These are phyloP conservation scores for Ceratosolen fusciceps DNA, from an alignment of 1,140 invertebrate species.

Conservation along the genomic window DNA sequence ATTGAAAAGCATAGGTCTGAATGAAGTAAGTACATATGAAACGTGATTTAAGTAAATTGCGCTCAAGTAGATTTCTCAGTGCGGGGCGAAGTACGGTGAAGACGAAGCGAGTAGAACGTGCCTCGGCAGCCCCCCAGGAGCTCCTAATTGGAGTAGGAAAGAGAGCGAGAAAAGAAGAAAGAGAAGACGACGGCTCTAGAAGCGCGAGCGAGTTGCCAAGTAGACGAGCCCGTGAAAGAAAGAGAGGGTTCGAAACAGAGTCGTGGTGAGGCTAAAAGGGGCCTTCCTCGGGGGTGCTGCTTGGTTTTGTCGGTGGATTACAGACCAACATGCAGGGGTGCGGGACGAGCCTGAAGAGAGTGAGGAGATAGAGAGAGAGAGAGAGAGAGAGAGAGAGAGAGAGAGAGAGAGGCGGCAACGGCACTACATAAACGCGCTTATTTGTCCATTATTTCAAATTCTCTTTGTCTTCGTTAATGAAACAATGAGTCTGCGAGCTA, in stretches of 20 bases:
- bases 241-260: background rate
- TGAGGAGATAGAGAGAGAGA: background rate
- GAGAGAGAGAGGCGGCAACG: slow-evolving; percentile 51
- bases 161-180: slow-evolving; percentile 34
- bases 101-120: slow-evolving; percentile 59
- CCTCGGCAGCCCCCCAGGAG: slow-evolving; percentile 63
- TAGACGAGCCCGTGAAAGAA: background rate
- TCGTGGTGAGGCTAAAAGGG: too few species aligned
- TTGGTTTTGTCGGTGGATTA: too few species aligned
- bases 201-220: slow-evolving; percentile 12
- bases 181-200: slow-evolving; percentile 32
- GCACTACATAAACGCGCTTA: slow-evolving; percentile 71
- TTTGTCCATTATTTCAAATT: slow-evolving; percentile 73
- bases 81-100: slow-evolving; percentile 41
- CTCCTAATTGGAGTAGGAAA: slow-evolving; percentile 69
- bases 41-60: slow-evolving; percentile 59
- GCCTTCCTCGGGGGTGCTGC: background rate
- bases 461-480: slow-evolving; percentile 72
- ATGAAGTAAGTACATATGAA: slow-evolving; percentile 42
- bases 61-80: slow-evolving; percentile 46
- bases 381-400: slow-evolving; percentile 54
- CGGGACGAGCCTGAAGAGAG: background rate
- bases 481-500: slow-evolving; percentile 72
- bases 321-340: too few species aligned
- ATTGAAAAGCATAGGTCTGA: slow-evolving; percentile 38